These are phyloP conservation scores for Trissolcus japonicus DNA, from an alignment of 2,888 invertebrate genomes.

Conservation along the genomic window DNA sequence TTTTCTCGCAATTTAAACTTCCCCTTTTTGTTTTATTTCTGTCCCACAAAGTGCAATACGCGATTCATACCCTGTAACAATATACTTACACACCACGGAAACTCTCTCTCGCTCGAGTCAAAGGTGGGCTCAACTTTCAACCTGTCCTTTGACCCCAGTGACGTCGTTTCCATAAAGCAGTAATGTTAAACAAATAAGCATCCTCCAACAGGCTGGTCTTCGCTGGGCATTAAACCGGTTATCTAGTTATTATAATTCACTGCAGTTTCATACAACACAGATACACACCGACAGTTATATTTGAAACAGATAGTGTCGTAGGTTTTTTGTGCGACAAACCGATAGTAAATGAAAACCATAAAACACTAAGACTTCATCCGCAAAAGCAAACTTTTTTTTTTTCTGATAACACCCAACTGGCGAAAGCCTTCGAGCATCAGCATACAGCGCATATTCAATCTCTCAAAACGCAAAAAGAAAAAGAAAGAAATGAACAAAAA, in stretches of 20 bases:
- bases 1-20: neutral
- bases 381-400: conserved; percentile 36
- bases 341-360: conserved; percentile 22
- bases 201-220: conserved; percentile 73
- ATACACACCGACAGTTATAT: conserved; percentile 53
- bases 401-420: conserved; percentile 45
- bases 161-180: conserved; percentile 63
- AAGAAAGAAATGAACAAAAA: conserved; percentile 42
- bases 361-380: conserved; percentile 48
- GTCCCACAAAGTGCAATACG: conserved; percentile 21
- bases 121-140: too few relatives aligned
- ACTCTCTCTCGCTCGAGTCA: too few relatives aligned
- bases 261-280: conserved; percentile 44
- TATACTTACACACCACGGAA: conserved; percentile 61
- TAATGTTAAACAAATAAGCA: conserved; percentile 65
- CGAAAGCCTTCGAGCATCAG: conserved; percentile 24
- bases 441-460: conserved; percentile 53
- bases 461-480: conserved; percentile 55
- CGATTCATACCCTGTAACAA: conserved; percentile 65
- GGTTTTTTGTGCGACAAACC: conserved; percentile 24
- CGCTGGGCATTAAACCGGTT: conserved; percentile 76
- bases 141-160: too few relatives aligned
- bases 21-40: neutral
- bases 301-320: conserved; percentile 32
- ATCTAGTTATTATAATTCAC: conserved; percentile 70